These are phyloP conservation scores for Marisa cornuarietis DNA, from an alignment of 1,140 invertebrate genomes.

Conservation along the genomic window DNA sequence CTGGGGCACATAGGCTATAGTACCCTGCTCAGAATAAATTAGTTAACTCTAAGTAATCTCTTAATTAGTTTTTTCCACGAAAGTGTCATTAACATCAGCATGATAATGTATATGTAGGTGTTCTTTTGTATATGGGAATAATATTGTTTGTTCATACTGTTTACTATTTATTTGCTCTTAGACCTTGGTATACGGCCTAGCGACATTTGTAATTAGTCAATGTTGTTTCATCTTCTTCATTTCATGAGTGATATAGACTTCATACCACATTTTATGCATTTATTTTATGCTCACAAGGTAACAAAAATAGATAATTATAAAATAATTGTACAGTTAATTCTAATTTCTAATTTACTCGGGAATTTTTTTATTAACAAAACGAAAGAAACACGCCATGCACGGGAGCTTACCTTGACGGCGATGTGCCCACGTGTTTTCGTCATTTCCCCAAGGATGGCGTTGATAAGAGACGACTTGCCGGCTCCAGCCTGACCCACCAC, in stretches of 20 bases:
- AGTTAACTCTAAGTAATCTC: constrained; percentile 6
- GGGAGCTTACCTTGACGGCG: constrained; percentile 70
- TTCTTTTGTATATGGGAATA: too few species aligned
- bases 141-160: too few species aligned
- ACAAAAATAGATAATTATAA: too few species aligned
- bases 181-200: too few species aligned
- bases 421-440: constrained; percentile 68
- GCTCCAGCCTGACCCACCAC: constrained; percentile 2
- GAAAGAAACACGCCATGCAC: neutral
- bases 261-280: too few species aligned
- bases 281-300: too few species aligned
- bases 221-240: too few species aligned
- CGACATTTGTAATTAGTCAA: too few species aligned
- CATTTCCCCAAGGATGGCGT: constrained; percentile 68
- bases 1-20: constrained; percentile 79
- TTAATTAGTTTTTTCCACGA: neutral
- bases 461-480: constrained; percentile 19
- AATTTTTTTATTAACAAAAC: neutral
- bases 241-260: too few species aligned
- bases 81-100: neutral
- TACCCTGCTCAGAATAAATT: constrained; percentile 37
- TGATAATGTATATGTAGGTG: too few species aligned
- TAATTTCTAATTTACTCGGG: neutral
- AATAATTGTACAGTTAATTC: too few species aligned
- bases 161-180: too few species aligned